Percentiles rank a stretch among this genome's conserved stretches.
Evolutionary conservation across 2,113 vertebrate species (phyloP).

Genomic region (Aptenodytes patagonicus): DNA sequence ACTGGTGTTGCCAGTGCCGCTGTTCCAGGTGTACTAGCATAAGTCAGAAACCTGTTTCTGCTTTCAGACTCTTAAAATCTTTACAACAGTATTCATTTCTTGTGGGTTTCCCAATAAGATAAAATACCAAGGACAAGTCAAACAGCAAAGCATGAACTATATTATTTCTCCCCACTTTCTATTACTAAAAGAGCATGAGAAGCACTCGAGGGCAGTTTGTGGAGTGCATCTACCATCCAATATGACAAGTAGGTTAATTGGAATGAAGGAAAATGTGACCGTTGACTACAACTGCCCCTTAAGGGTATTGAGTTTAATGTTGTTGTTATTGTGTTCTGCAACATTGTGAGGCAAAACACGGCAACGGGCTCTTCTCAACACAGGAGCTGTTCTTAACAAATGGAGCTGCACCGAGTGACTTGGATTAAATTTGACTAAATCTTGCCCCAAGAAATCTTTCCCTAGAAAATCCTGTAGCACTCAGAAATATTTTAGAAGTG

Average conservation of each 20-base stretch:
- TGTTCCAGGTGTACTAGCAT: neutral
- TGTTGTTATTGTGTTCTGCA: constrained; percentile 65
- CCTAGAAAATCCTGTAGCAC: constrained; percentile 53
- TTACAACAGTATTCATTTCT: neutral
- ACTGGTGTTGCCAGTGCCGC: fast-evolving
- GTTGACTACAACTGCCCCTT: constrained; percentile 62
- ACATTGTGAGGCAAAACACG: constrained; percentile 39
- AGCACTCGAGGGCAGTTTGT: constrained; percentile 53
- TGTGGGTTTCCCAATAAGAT: neutral
- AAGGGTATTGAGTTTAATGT: constrained; percentile 62
- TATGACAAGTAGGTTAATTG: constrained; percentile 71
- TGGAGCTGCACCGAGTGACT: constrained; percentile 6
- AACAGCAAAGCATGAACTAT: constrained; percentile 43
- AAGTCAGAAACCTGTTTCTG: neutral
- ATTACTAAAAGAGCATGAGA: constrained; percentile 68
- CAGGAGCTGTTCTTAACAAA: constrained; percentile 42
- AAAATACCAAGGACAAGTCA: constrained; percentile 40
- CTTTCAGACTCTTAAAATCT: neutral
- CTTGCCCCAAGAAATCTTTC: constrained; percentile 51
- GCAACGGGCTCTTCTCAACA: neutral
- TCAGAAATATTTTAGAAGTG: constrained; percentile 50
- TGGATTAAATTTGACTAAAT: constrained; percentile 63
- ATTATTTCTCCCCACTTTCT: constrained; percentile 37
- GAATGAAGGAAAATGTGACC: constrained; percentile 69
- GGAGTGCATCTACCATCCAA: constrained; percentile 48